Percentiles rank a stretch among this genome's conserved stretches.
These are phyloP conservation scores for Euglossa dilemma DNA, from an alignment of 1,140 invertebrate genomes.

Conservation along the genomic window DNA sequence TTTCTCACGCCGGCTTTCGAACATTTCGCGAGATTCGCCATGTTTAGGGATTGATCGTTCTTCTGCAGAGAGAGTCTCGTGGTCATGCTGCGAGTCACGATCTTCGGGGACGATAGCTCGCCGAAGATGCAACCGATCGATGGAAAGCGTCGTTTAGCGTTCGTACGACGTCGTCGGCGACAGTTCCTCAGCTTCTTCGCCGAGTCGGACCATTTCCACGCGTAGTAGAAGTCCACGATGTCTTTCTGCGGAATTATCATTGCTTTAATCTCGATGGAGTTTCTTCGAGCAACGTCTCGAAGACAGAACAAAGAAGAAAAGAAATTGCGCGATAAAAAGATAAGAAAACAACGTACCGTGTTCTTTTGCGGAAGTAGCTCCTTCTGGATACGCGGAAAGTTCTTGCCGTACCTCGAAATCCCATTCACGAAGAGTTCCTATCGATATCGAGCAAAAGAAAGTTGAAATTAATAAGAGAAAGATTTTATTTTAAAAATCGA, in stretches of 20 bases:
- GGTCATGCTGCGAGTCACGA: constrained; percentile 21
- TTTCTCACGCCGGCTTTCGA: background rate
- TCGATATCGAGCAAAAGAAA: background rate
- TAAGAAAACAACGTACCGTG: background rate
- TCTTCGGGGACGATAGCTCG: background rate
- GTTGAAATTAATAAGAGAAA: background rate
- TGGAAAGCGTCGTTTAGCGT: background rate
- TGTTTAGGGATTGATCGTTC: background rate
- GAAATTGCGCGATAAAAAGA: no score
- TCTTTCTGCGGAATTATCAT: constrained; percentile 10
- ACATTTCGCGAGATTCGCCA: background rate
- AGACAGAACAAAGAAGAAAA: background rate
- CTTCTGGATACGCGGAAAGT: background rate
- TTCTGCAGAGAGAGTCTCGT: background rate
- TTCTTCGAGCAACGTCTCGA: no score
- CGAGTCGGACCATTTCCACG: background rate
- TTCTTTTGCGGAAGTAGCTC: background rate
- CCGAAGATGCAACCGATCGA: background rate
- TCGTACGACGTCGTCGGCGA: background rate
- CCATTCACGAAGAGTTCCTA: constrained; percentile 22
- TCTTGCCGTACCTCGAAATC: background rate
- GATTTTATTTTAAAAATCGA: no score
- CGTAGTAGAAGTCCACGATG: constrained; percentile 26
- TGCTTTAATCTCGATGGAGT: no score
- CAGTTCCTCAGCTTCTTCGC: background rate